A percentile compares a stretch with the other conserved stretches of the same genome.
These are phyloP conservation scores for Molossus molossus DNA, from an alignment of 2,797 vertebrate genomes.

Conservation along the genomic window DNA sequence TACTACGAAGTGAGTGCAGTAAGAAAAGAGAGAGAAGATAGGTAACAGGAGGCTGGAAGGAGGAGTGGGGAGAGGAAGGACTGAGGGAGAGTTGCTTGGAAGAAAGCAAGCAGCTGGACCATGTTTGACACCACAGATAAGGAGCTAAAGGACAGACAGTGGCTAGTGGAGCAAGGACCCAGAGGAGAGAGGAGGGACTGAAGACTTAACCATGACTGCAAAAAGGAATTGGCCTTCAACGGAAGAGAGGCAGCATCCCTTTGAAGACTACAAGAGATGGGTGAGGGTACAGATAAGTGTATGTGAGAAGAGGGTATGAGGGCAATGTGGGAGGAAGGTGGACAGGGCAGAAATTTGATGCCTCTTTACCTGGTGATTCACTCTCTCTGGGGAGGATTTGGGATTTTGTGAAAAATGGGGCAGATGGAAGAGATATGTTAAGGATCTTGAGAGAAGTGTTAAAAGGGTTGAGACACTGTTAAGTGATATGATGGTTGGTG, in stretches of 20 bases:
- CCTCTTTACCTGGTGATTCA: background rate
- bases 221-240: background rate
- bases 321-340: background rate
- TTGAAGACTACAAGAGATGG: constrained; percentile 46
- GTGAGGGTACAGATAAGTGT: background rate
- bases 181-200: background rate
- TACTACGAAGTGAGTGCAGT: background rate
- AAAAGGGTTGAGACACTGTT: constrained; percentile 9
- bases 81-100: background rate
- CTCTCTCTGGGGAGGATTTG: constrained; percentile 29
- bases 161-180: background rate
- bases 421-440: background rate
- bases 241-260: background rate
- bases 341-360: background rate
- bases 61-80: background rate
- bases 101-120: constrained; percentile 10
- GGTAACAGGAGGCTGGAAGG: background rate
- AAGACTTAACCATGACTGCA: constrained; percentile 3
- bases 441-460: constrained; percentile 39
- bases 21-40: background rate
- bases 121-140: background rate
- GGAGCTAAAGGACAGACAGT: background rate
- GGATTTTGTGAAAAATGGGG: constrained; percentile 50
- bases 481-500: background rate
- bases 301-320: background rate